phyloP scores from a whole-genome alignment of 2,113 vertebrate genomes.

The Thomomys bottae region DNA sequence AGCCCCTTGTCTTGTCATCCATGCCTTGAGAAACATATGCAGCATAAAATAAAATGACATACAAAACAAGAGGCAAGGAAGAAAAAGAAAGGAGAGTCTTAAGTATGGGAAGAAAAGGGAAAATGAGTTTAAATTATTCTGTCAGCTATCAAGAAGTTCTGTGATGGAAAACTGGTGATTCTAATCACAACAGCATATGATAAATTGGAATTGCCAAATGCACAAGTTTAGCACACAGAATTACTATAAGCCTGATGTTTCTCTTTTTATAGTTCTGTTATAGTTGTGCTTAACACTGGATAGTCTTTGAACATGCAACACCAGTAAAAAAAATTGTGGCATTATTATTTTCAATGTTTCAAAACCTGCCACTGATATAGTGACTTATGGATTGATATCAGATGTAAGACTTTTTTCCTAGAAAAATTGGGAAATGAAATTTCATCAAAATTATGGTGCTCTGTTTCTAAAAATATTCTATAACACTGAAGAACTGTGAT shows the following conservation, averaged over 20 bases:
- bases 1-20: too few species aligned
- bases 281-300: not conserved
- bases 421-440: not conserved
- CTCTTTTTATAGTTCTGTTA: conserved; percentile 37
- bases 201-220: not conserved
- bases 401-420: not conserved
- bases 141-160: not conserved
- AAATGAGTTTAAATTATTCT: not conserved
- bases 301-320: not conserved
- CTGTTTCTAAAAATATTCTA: not conserved
- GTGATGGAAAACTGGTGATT: conserved; percentile 8
- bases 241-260: not conserved
- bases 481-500: not conserved
- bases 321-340: conserved; percentile 11
- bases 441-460: not conserved
- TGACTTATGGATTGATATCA: not conserved
- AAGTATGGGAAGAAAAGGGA: rapidly evolving
- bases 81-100: rapidly evolving
- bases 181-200: not conserved
- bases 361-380: not conserved
- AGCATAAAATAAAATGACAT: not conserved
- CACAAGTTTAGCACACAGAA: not conserved
- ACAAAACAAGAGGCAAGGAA: not conserved
- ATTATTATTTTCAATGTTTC: conserved; percentile 1
- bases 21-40: too few species aligned